Percentiles rank a stretch among this genome's conserved stretches.
phyloP scores from a whole-genome alignment of 2,888 invertebrate species.

The Nomada goodeniana region DNA sequence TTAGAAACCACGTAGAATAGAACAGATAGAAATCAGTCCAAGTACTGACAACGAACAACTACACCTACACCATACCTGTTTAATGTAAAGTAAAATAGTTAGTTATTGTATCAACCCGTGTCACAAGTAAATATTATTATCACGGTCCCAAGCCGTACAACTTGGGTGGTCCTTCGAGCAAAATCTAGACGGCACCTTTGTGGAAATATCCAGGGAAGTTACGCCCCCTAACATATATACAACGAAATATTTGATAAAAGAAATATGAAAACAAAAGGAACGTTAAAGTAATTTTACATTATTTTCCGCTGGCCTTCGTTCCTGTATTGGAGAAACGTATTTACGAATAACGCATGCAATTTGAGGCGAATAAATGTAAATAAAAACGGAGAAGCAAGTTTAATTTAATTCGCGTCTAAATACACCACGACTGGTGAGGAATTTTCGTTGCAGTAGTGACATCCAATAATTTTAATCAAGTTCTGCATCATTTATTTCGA shows the following conservation, averaged over 20 bases:
- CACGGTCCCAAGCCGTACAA: too few species aligned
- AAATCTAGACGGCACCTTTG: too few species aligned
- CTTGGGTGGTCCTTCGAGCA: too few species aligned
- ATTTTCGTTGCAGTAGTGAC: constrained; percentile 7
- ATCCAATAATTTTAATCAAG: constrained; percentile 47
- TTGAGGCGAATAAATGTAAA: constrained; percentile 25
- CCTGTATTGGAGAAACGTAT: not conserved
- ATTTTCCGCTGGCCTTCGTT: not conserved
- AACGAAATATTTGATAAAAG: constrained; percentile 3
- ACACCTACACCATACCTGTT: too few species aligned
- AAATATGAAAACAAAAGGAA: not conserved
- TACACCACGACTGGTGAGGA: constrained; percentile 17
- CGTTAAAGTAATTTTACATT: not conserved
- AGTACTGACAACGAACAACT: too few species aligned
- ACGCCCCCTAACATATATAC: not conserved
- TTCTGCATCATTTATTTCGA: constrained; percentile 33
- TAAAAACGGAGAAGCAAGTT: constrained; percentile 32
- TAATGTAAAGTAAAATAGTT: too few species aligned
- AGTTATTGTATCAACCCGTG: too few species aligned
- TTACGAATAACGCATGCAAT: constrained; percentile 8
- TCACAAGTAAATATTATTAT: too few species aligned
- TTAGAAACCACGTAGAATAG: too few species aligned
- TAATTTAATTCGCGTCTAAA: constrained; percentile 43
- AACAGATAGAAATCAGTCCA: too few species aligned
- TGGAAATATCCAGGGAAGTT: too few species aligned